These are phyloP conservation scores for Eugnorisma glareosa DNA, from an alignment of 2,888 invertebrate genomes.

Conservation along the genomic window DNA sequence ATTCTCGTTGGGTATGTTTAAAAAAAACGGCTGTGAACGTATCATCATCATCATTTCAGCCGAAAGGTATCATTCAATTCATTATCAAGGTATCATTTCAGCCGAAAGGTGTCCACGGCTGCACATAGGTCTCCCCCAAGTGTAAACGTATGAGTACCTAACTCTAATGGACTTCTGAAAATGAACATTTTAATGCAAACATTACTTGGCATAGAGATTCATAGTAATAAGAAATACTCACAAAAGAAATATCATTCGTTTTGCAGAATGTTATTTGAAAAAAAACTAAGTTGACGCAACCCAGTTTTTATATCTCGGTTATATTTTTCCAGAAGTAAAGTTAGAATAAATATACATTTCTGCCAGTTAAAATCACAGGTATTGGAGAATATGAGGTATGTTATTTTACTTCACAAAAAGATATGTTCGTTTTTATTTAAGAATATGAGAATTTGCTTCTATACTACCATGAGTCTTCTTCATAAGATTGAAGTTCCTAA, in stretches of 20 bases:
- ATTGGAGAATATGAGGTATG: slow-evolving; percentile 2
- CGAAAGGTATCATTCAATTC: no score
- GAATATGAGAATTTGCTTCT: neutral
- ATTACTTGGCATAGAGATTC: neutral
- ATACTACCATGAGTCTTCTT: neutral
- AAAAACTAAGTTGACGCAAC: slow-evolving; percentile 15
- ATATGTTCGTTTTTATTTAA: neutral
- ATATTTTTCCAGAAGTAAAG: slow-evolving; percentile 18
- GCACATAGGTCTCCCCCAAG: no score
- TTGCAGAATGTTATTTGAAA: slow-evolving; percentile 5
- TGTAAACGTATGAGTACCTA: neutral
- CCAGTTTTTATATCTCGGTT: slow-evolving; percentile 1
- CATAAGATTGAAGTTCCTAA: slow-evolving; percentile 28
- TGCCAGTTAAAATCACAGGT: slow-evolving; percentile 18
- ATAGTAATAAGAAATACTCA: neutral
- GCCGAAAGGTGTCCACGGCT: no score
- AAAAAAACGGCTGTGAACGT: no score
- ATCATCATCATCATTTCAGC: no score
- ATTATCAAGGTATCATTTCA: no score
- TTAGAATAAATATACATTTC: slow-evolving; percentile 7
- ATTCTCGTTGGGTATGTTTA: neutral
- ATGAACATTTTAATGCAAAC: neutral
- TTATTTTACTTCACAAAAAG: neutral
- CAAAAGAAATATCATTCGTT: slow-evolving; percentile 17
- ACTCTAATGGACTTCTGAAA: neutral